These are phyloP conservation scores for Mellivora capensis DNA, from an alignment of 2,113 vertebrate species.

Conservation along the genomic window DNA sequence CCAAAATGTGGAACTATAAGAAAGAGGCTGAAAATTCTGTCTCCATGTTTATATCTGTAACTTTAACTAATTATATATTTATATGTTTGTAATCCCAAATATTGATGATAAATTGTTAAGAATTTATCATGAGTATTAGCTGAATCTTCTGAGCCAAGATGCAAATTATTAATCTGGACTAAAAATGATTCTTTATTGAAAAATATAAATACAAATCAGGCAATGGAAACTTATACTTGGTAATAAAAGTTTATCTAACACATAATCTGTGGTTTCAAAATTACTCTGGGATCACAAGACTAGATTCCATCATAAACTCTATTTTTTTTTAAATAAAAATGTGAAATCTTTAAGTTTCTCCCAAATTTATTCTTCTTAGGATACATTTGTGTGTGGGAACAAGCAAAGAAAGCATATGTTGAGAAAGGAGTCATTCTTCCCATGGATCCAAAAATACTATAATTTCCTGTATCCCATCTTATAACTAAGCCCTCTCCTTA, in stretches of 20 bases:
- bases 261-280: not conserved
- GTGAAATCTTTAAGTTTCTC: not conserved
- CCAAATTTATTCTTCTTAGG: not conserved
- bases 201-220: slow-evolving; percentile 43
- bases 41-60: not conserved
- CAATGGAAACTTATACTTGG: not conserved
- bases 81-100: slow-evolving; percentile 36
- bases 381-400: not conserved
- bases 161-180: slow-evolving; percentile 68
- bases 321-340: not conserved
- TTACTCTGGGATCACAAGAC: not conserved
- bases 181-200: slow-evolving; percentile 55
- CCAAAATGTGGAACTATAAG: not conserved
- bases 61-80: slow-evolving; percentile 57
- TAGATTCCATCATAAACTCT: not conserved
- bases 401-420: not conserved
- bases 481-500: not conserved
- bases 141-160: slow-evolving; percentile 31
- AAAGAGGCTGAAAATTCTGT: not conserved
- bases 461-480: not conserved
- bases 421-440: not conserved
- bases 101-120: slow-evolving; percentile 30
- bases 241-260: not conserved
- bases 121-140: slow-evolving; percentile 37
- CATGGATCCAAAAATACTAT: not conserved